Conservation (phyloP, 1,140 invertebrate genomes). For the Caerostris extrusa region DNA sequence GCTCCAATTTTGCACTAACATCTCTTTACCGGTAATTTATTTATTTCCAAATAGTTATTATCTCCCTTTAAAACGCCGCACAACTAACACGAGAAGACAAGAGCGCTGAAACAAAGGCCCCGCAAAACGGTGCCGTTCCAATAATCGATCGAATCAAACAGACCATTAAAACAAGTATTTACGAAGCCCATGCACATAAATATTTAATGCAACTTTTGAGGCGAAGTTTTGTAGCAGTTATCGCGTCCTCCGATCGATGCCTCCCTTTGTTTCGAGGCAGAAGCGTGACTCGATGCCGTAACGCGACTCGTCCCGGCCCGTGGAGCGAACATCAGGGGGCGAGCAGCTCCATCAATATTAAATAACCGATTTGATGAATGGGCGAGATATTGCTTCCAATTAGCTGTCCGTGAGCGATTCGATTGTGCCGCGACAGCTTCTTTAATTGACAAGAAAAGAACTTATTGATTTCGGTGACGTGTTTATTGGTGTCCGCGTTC, state of each 20-base stretch:
- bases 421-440: slow-evolving; percentile 10
- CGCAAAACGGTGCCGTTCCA: background rate
- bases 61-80: too few relatives aligned
- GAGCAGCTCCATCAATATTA: slow-evolving; percentile 61
- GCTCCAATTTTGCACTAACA: too few relatives aligned
- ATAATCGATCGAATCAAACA: slow-evolving; percentile 8
- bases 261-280: slow-evolving; percentile 35
- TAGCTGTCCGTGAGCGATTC: slow-evolving; percentile 28
- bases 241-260: slow-evolving; percentile 37
- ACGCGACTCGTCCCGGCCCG: slow-evolving; percentile 2
- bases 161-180: slow-evolving; percentile 28
- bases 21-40: too few relatives aligned
- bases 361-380: slow-evolving; percentile 61
- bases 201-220: background rate
- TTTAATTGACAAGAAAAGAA: slow-evolving; percentile 36
- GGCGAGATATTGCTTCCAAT: slow-evolving; percentile 38
- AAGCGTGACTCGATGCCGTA: slow-evolving; percentile 50
- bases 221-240: background rate
- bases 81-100: too few relatives aligned
- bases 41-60: too few relatives aligned
- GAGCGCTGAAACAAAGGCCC: background rate
- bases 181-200: background rate
- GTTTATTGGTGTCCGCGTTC: background rate
- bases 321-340: background rate
- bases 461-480: slow-evolving; percentile 22